Percentiles rank a stretch among this genome's conserved stretches.
Conservation (phyloP, 2,797 vertebrate genomes). For the Garrulus glandarius region DNA sequence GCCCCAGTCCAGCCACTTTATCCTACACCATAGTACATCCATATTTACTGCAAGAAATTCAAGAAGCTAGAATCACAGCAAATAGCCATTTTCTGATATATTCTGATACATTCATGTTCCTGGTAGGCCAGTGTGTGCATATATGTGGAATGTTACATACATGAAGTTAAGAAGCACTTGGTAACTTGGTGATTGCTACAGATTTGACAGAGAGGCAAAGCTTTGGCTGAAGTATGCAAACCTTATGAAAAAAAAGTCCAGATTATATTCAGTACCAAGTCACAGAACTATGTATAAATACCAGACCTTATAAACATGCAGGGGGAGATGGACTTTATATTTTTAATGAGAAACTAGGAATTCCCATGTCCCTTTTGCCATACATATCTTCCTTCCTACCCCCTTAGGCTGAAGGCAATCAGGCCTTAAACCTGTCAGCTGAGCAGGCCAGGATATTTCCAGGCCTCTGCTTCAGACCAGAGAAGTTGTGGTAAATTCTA, state of each 20-base stretch:
- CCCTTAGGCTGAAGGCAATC: neutral
- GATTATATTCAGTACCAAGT: neutral
- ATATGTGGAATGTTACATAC: accelerated
- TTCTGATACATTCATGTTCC: neutral
- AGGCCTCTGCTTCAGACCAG: neutral
- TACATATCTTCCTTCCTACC: neutral
- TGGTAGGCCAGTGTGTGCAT: neutral
- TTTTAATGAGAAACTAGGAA: neutral
- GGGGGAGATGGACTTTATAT: neutral
- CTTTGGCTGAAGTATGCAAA: neutral
- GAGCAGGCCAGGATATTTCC: neutral
- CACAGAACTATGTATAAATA: neutral
- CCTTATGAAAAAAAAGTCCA: neutral
- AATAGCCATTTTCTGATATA: neutral
- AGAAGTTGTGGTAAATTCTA: slow-evolving; percentile 3
- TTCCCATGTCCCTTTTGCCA: neutral
- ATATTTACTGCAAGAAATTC: neutral
- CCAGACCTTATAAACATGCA: neutral
- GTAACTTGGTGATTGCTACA: neutral
- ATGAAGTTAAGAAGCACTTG: neutral
- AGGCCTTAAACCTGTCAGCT: neutral
- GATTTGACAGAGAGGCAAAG: neutral
- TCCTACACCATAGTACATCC: neutral
- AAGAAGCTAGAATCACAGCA: neutral
- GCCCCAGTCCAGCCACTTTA: neutral